Percentiles rank a stretch among this genome's conserved stretches.
Conservation (phyloP, 2,888 invertebrate genomes). For the Automeris io region DNA sequence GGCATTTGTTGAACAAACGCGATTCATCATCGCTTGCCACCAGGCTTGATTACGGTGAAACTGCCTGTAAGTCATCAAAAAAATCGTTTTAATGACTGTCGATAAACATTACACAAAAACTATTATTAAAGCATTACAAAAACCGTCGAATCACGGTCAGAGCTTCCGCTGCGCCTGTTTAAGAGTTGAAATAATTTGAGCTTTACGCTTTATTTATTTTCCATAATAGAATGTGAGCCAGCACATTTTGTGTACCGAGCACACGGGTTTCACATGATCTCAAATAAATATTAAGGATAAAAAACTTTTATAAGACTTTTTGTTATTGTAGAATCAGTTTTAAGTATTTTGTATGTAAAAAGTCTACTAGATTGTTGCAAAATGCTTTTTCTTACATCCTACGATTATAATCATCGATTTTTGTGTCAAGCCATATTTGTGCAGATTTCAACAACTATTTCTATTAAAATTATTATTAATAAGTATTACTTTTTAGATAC, state of each 20-base stretch:
- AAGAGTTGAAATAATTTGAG: constrained; percentile 64
- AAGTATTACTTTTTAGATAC: too few species aligned
- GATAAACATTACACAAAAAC: constrained; percentile 24
- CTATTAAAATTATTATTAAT: too few species aligned
- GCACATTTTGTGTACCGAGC: constrained; percentile 35
- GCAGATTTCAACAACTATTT: too few species aligned
- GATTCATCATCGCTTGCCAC: too few species aligned
- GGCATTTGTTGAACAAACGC: too few species aligned
- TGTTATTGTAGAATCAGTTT: not conserved
- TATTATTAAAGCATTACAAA: constrained; percentile 42
- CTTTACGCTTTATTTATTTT: constrained; percentile 65
- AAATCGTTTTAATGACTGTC: not conserved
- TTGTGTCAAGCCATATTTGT: too few species aligned
- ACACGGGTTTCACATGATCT: constrained; percentile 28
- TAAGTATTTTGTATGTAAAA: not conserved
- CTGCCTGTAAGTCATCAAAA: not conserved
- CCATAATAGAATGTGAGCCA: constrained; percentile 55
- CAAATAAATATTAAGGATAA: constrained; percentile 23
- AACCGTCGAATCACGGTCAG: constrained; percentile 47
- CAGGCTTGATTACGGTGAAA: too few species aligned
- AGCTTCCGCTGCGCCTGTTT: constrained; percentile 45
- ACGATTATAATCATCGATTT: too few species aligned
- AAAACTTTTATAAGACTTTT: constrained; percentile 12
- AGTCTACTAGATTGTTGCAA: too few species aligned
- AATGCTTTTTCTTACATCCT: too few species aligned